phyloP scores from a whole-genome alignment of 2,888 invertebrate species.

The Sericinus montela region DNA sequence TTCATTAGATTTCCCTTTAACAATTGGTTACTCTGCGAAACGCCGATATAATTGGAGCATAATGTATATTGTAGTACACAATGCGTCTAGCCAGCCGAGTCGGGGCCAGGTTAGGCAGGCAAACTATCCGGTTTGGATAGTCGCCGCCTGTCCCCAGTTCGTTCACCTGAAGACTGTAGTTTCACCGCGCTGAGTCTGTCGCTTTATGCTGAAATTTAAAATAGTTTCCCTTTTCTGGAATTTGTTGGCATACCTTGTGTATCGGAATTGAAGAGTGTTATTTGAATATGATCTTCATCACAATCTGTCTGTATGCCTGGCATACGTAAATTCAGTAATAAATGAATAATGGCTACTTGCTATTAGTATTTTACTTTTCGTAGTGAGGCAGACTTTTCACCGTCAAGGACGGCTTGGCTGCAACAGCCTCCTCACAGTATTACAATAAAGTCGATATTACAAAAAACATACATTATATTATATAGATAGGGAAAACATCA shows the following conservation, averaged over 20 bases:
- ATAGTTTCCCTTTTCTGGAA: constrained; percentile 26
- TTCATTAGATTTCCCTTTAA: background rate
- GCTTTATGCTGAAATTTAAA: constrained; percentile 22
- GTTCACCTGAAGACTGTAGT: constrained; percentile 59
- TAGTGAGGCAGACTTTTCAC: too few species aligned
- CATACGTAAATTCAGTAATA: too few species aligned
- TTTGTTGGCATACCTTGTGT: background rate
- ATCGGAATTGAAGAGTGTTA: too few species aligned
- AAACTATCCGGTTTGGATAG: constrained; percentile 67
- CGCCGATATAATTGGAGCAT: constrained; percentile 36
- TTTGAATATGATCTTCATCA: too few species aligned
- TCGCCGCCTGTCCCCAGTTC: constrained; percentile 54
- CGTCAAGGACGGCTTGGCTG: too few species aligned
- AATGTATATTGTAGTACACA: constrained; percentile 30
- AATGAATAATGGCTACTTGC: too few species aligned
- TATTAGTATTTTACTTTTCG: too few species aligned
- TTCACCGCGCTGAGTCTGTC: constrained; percentile 42
- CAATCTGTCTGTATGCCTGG: too few species aligned
- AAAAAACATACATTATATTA: too few species aligned
- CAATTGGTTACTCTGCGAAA: constrained; percentile 6
- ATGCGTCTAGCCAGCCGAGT: constrained; percentile 30
- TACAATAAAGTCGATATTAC: background rate
- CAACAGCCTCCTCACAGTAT: too few species aligned
- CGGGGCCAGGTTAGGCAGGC: constrained; percentile 50
- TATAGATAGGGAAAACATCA: too few species aligned